These are phyloP conservation scores for Notothenia coriiceps DNA, from an alignment of 2,113 vertebrate genomes.

Conservation along the genomic window DNA sequence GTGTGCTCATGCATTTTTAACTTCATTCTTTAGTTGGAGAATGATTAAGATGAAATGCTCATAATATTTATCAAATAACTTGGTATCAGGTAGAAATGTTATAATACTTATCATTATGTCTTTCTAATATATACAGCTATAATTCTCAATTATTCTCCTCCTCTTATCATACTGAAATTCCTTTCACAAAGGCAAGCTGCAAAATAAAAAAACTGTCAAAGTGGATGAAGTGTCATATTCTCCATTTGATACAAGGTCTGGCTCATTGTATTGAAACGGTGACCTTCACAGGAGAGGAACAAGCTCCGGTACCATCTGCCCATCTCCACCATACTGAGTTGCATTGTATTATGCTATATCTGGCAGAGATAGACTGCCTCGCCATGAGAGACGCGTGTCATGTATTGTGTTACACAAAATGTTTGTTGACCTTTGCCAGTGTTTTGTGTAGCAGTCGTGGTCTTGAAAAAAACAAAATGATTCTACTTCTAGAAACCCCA, in stretches of 20 bases:
- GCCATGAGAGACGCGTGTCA: constrained; percentile 18
- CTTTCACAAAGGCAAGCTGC: not conserved
- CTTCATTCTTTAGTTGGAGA: not conserved
- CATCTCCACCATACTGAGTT: not conserved
- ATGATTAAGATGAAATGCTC: not conserved
- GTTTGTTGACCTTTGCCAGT: constrained; percentile 52
- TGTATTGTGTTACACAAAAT: constrained; percentile 30
- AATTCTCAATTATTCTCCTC: not conserved
- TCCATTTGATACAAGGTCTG: not conserved
- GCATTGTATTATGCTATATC: not conserved
- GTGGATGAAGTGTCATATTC: not conserved
- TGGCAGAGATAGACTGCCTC: not conserved
- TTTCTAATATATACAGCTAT: not conserved
- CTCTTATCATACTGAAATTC: not conserved
- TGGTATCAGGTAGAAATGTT: not conserved
- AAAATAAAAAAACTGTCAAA: not conserved
- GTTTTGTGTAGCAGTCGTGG: constrained; percentile 20
- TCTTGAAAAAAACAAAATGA: constrained; percentile 24
- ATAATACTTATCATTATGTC: not conserved
- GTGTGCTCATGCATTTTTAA: not conserved
- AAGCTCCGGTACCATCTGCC: not conserved
- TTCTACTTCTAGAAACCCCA: not conserved
- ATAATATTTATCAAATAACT: not conserved
- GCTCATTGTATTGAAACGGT: not conserved
- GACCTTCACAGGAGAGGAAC: not conserved